Conservation (phyloP, 2,888 invertebrate genomes). For the Agrochola litura region DNA sequence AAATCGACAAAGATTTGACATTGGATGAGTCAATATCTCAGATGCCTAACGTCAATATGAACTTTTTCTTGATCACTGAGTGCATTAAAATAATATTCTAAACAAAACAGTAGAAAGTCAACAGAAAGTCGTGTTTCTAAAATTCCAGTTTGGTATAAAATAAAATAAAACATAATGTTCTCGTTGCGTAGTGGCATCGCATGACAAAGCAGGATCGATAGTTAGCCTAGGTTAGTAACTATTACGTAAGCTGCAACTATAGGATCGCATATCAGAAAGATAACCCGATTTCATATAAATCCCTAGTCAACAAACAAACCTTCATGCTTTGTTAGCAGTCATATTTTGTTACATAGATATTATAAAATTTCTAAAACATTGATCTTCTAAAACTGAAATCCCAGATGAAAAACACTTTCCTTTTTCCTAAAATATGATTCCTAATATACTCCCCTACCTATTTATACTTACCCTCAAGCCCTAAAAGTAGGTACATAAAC, state of each 20-base stretch:
- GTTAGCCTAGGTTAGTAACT: constrained; percentile 45
- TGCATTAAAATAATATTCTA: neutral
- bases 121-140: neutral
- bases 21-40: too few species aligned
- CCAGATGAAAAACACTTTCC: neutral
- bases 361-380: neutral
- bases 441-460: constrained; percentile 3
- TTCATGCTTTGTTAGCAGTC: neutral
- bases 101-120: neutral
- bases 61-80: neutral
- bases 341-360: neutral
- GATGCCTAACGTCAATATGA: neutral
- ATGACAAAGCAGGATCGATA: constrained; percentile 23
- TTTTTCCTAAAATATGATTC: constrained; percentile 21
- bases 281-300: constrained; percentile 23
- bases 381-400: neutral
- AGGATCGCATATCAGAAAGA: constrained; percentile 29
- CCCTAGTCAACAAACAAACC: constrained; percentile 13
- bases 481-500: constrained; percentile 41
- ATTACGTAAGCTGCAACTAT: constrained; percentile 9
- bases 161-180: neutral
- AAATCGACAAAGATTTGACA: too few species aligned
- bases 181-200: neutral
- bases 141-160: neutral
- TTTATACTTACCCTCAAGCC: constrained; percentile 29